phyloP scores from a whole-genome alignment of 2,888 invertebrate genomes.

The Dione juno region DNA sequence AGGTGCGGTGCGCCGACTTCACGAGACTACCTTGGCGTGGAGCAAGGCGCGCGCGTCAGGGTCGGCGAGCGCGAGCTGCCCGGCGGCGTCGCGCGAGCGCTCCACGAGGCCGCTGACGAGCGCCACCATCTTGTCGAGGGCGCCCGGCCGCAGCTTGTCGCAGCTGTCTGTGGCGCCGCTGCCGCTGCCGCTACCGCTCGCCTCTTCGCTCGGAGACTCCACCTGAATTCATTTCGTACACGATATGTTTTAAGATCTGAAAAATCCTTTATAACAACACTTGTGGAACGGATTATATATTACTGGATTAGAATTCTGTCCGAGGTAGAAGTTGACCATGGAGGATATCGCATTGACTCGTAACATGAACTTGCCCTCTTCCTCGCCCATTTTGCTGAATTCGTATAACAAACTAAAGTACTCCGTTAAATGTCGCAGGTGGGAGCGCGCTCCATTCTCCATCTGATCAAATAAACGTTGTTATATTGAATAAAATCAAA shows the following conservation, averaged over 20 bases:
- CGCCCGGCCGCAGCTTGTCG: slow-evolving; percentile 93
- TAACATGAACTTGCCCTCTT: slow-evolving; percentile 94
- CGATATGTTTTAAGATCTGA: background rate
- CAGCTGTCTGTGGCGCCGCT: slow-evolving; percentile 59
- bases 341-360: slow-evolving; percentile 94
- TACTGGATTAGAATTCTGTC: slow-evolving; percentile 84
- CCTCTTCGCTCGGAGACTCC: slow-evolving; percentile 79
- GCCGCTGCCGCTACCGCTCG: slow-evolving; percentile 68
- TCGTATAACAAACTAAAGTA: slow-evolving; percentile 96
- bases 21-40: slow-evolving; percentile 93
- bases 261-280: background rate
- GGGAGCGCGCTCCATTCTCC: slow-evolving; percentile 94
- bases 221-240: slow-evolving; percentile 50
- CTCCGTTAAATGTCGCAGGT: slow-evolving; percentile 94
- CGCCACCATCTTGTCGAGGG: slow-evolving; percentile 97
- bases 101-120: slow-evolving; percentile 94
- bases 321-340: slow-evolving; percentile 96
- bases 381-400: slow-evolving; percentile 97
- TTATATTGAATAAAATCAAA: no score
- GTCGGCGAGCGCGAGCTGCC: slow-evolving; percentile 88
- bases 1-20: no score
- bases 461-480: slow-evolving; percentile 76
- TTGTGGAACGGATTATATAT: slow-evolving; percentile 38
- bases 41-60: slow-evolving; percentile 92
- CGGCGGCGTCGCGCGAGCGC: slow-evolving; percentile 91